A percentile compares a stretch with the other conserved stretches of the same genome.
These are phyloP conservation scores for Hemicentrotus pulcherrimus DNA, from an alignment of 35 echinoderm and acorn worm genomes.

Conservation along the genomic window DNA sequence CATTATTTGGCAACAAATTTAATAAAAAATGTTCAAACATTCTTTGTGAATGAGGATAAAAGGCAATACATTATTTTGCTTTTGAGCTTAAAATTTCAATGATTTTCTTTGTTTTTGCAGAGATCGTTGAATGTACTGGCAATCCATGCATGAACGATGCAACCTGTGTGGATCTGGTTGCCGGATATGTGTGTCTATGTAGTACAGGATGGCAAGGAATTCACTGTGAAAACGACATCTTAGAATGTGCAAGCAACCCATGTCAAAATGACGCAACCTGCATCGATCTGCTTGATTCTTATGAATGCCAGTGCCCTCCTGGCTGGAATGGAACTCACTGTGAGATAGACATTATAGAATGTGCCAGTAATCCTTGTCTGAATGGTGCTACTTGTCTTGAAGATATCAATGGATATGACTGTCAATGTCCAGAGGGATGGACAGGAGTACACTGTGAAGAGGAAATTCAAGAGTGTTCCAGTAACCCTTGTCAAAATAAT, in stretches of 20 bases:
- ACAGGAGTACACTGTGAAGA: constrained; percentile 62
- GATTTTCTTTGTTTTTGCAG: neutral
- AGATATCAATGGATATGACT: constrained; percentile 60
- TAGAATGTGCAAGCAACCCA: constrained; percentile 68
- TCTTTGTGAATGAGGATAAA: too few relatives aligned
- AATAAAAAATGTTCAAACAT: too few relatives aligned
- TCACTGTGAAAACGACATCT: constrained; percentile 71
- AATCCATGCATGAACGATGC: constrained; percentile 83
- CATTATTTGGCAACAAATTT: too few relatives aligned
- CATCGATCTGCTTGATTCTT: constrained; percentile 11
- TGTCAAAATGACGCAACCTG: constrained; percentile 71
- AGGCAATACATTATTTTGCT: neutral
- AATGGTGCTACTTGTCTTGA: constrained; percentile 84
- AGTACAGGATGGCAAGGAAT: constrained; percentile 57
- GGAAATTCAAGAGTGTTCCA: constrained; percentile 26
- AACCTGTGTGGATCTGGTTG: constrained; percentile 77
- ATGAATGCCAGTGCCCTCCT: constrained; percentile 24
- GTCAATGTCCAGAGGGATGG: constrained; percentile 74
- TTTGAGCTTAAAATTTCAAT: neutral
- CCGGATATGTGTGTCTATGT: constrained; percentile 74
- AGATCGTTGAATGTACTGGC: constrained; percentile 41
- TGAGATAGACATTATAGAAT: constrained; percentile 53
- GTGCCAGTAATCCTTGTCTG: constrained; percentile 61
- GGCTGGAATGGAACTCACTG: constrained; percentile 44
- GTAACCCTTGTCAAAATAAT: constrained; percentile 38